phyloP scores from a whole-genome alignment of 2,888 invertebrate genomes.

The Ptychoptera contaminata region DNA sequence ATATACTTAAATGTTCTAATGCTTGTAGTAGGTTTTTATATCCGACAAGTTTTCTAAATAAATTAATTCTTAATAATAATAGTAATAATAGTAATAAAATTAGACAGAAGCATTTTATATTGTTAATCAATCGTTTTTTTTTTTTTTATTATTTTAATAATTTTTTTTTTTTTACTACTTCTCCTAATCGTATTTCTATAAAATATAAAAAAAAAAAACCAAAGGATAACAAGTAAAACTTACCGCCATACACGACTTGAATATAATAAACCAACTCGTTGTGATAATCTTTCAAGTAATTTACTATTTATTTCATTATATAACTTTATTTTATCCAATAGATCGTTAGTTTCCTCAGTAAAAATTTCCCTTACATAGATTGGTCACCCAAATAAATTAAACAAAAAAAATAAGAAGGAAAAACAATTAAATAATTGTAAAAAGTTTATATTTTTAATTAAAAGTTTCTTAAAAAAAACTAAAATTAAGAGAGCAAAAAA shows the following conservation, averaged over 20 bases:
- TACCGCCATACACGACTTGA: slow-evolving; percentile 3
- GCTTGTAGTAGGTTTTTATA: slow-evolving; percentile 31
- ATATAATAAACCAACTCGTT: slow-evolving; percentile 3
- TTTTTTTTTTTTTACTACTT: not conserved
- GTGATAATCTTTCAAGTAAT: slow-evolving; percentile 1
- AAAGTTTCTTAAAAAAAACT: too few relatives aligned
- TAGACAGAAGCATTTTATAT: too few relatives aligned
- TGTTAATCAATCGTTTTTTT: too few relatives aligned
- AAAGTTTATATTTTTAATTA: too few relatives aligned
- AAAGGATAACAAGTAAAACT: not conserved
- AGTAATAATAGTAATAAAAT: too few relatives aligned
- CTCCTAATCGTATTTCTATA: not conserved
- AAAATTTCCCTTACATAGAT: too few relatives aligned
- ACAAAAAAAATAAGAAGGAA: not conserved
- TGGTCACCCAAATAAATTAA: not conserved
- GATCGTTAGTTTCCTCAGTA: not conserved
- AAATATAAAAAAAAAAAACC: too few relatives aligned
- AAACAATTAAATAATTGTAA: too few relatives aligned
- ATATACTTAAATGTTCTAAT: slow-evolving; percentile 30
- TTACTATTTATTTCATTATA: not conserved
- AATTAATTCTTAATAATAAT: too few relatives aligned
- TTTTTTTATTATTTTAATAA: too few relatives aligned
- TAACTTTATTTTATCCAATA: not conserved
- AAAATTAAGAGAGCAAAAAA: too few relatives aligned
- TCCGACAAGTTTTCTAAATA: slow-evolving; percentile 24